Evolutionary conservation across 2,888 invertebrate genomes (phyloP).

Genomic region (Notodonta ziczac): DNA sequence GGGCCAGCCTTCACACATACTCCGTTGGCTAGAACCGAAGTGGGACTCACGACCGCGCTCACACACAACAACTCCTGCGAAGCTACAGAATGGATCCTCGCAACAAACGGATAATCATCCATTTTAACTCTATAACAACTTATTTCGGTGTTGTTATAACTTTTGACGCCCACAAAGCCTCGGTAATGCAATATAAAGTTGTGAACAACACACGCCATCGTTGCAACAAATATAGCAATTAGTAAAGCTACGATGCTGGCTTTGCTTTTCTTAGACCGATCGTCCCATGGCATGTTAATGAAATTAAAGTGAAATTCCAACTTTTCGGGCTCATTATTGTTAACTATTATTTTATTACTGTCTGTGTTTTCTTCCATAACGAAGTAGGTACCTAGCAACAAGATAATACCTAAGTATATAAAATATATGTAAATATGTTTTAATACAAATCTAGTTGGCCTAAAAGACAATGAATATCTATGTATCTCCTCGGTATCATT

Average conservation of each 20-base stretch:
- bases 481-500: too few species aligned
- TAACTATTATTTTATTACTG: conserved; percentile 54
- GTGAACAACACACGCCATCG: conserved; percentile 54
- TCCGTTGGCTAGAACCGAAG: conserved; percentile 61
- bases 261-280: conserved; percentile 65
- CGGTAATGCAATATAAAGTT: conserved; percentile 64
- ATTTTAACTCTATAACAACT: conserved; percentile 62
- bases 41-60: conserved; percentile 63
- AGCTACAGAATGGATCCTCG: conserved; percentile 62
- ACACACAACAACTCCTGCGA: conserved; percentile 66
- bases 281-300: conserved; percentile 70
- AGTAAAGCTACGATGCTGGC: conserved; percentile 58
- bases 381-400: background rate
- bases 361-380: conserved; percentile 31
- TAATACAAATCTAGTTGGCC: conserved; percentile 9
- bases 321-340: conserved; percentile 40
- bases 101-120: conserved; percentile 60
- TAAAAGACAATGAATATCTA: too few species aligned
- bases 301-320: conserved; percentile 64
- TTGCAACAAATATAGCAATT: conserved; percentile 56
- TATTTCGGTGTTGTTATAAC: conserved; percentile 37
- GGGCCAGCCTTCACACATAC: conserved; percentile 66
- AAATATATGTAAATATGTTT: background rate
- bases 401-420: background rate
- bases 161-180: conserved; percentile 32